Base-by-base conservation (phyloP, 1,140 invertebrate genomes). In the Neoseiulus cucumeris region DNA sequence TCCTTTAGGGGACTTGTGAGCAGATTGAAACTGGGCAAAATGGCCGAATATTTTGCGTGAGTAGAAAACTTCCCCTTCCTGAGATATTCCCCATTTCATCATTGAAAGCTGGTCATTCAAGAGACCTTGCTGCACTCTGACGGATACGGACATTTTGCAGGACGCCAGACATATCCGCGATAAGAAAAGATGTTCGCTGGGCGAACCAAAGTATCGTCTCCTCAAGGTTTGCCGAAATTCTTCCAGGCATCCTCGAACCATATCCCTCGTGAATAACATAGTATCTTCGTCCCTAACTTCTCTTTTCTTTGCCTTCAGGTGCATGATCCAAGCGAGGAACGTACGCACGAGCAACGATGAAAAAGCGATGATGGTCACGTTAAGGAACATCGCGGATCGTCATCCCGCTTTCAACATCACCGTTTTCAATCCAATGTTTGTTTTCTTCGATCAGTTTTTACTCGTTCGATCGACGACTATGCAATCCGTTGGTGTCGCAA, bases 381-480 rank as follows among this genome's bases (percentile, higher is more conserved):
- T 95, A 1, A 77, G 91, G 66, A 73, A 82, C 66, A 85, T 94
- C 2, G 89, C 89, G 47, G 74, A 82, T 0, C 81, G 85, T 7
- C 87, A 88, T 9, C 79, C 83, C 0, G 29, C 17, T 4, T 75
- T 91, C 6, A 89, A 91, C 69, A 87, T 86, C 18, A 90, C 85
- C 7, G 89, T 93, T 1, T 95, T 91, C 72, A 89, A 95, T 78
- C 91, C 91, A 0, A 91, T 91, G 71, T 92, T 94, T 71, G 87
- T 93, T 4, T 94, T 91, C 76, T 94, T 93, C 73, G 91, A 95
- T 77, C 83, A 93, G 81, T 94, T 95, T 73, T 88, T 96, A 70
- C 79, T 93, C 17, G 89, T 97, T 1, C 80, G 88, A 30, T 88
- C 89, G 0, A 90, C 89, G 1, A 94, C 91, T 1, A 82, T 97